Base-by-base conservation (phyloP, 2,888 invertebrate species). In the Frankliniella intonsa region DNA sequence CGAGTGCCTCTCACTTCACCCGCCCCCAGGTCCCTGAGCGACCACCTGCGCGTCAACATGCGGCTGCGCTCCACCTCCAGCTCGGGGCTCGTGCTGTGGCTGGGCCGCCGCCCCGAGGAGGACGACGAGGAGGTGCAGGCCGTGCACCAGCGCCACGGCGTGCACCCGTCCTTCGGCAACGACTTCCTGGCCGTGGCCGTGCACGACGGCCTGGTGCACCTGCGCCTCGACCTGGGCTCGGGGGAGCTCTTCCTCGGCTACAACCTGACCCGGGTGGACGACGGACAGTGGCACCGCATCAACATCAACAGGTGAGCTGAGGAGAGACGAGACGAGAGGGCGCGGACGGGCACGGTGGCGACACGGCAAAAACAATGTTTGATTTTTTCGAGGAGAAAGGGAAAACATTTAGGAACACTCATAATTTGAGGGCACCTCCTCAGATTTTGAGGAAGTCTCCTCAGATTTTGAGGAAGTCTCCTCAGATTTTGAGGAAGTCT, bases 151-250 rank as follows among this genome's bases (percentile, higher is more conserved):
- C 90, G 91, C 85, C 89, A 90, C 82, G 87, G 87, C 82, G 87
- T 87, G 84, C 87, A 87, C 84, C 88, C 88, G 83, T 91, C 92
- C 84, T 89, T 90, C 69, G 90, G 90, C 69, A 91, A 92, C 81
- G 95, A 96, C 88, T 97, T 94, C 90, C 90, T 97, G 80, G 94
- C 96, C 62, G 90, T 98, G 80, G 97, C 96, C 80, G 90, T 97
- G 83, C 93, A 94, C 86, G 90, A 92, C 85, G 96, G 96, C 0
- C 92, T 92, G 82, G 90, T 95, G 3, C 94, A 88, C 85, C 86
- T 92, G 86, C 92, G 95, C 86, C 97, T 95, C 88, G 95, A 96
- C 88, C 90, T 97, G 84, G 96, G 96, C 80, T 94, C 94, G 85
- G 97, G 96, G 0, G 95, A 96, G 87, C 94, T 94, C 81, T 91